Conservation (phyloP, 2,797 vertebrate species). For the Florisuga fusca region DNA sequence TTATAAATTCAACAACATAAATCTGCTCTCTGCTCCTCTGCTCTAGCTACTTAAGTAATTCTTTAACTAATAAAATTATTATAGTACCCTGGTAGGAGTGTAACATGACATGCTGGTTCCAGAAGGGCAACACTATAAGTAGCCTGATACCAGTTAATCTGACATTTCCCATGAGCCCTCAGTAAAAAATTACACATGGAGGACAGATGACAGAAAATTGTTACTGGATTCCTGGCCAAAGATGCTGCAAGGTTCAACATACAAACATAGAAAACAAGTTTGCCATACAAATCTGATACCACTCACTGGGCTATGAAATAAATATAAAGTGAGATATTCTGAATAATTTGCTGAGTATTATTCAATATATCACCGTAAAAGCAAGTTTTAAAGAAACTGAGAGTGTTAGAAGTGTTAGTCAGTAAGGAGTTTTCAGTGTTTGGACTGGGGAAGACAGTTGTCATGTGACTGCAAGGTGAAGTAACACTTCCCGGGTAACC, state of each 20-base stretch:
- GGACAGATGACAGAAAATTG: not conserved
- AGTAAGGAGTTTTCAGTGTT: not conserved
- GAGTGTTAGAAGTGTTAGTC: not conserved
- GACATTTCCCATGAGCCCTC: not conserved
- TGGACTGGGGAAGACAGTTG: not conserved
- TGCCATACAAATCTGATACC: not conserved
- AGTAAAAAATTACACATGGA: not conserved
- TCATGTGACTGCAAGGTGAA: not conserved
- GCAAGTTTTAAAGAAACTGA: not conserved
- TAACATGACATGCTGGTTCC: not conserved
- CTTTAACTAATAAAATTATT: not conserved
- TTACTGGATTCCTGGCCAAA: fast-evolving
- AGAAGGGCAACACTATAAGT: not conserved
- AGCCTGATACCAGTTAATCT: not conserved
- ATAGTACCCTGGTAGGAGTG: not conserved
- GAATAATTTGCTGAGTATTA: not conserved
- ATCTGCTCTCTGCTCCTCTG: not conserved
- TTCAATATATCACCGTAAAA: not conserved
- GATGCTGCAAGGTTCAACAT: not conserved
- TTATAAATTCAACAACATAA: not conserved
- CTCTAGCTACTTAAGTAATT: not conserved
- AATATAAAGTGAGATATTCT: not conserved
- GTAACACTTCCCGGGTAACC: not conserved
- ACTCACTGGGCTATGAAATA: not conserved
- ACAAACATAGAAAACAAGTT: not conserved